Conservation (phyloP, 2,888 invertebrate species). For the Tipula confusa region DNA sequence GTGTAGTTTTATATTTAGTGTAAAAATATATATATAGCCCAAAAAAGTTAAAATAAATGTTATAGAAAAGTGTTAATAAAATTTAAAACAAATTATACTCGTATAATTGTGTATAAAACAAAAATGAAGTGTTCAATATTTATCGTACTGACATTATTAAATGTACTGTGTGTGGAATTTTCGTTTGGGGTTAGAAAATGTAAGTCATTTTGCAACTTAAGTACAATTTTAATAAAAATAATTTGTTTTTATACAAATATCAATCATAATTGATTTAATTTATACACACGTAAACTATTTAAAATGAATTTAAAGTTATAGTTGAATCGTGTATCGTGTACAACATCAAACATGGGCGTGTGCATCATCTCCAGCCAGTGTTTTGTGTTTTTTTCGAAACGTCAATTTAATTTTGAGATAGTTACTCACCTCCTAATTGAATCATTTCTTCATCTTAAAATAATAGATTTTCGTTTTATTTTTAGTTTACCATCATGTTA, state of each 20-base stretch:
- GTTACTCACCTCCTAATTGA: neutral
- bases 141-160: neutral
- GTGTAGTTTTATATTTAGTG: neutral
- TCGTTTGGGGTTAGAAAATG: constrained; percentile 14
- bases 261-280: neutral
- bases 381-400: neutral
- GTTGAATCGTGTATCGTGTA: neutral
- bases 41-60: neutral
- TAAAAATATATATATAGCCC: neutral
- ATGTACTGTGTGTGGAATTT: neutral
- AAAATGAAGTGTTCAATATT: neutral
- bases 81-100: neutral
- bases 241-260: neutral
- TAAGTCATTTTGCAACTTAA: too few species aligned
- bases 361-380: neutral
- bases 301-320: neutral
- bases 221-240: neutral
- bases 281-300: neutral
- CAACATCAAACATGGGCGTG: neutral
- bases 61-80: neutral
- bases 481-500: neutral
- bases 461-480: neutral
- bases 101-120: neutral
- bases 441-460: neutral
- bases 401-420: neutral